Evolutionary conservation across 1,140 invertebrate species (phyloP).

Genomic region (Drosophila repleta): DNA sequence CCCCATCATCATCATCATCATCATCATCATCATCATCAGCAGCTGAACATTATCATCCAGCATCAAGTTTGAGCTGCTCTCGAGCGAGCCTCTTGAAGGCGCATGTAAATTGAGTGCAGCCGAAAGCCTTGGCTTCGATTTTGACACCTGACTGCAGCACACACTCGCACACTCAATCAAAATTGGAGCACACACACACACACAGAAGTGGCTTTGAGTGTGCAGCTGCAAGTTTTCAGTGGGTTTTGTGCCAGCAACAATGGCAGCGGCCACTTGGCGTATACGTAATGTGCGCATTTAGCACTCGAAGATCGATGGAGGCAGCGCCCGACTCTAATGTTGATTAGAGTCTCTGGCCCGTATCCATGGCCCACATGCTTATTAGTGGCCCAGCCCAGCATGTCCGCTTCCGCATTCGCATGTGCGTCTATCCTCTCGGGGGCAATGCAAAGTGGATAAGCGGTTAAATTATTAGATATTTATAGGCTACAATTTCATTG

Average conservation of each 20-base stretch:
- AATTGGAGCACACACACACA: constrained; percentile 5
- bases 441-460: constrained; percentile 17
- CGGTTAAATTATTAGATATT: constrained; percentile 49
- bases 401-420: background rate
- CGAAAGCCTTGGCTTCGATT: constrained; percentile 48
- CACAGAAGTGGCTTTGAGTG: constrained; percentile 4
- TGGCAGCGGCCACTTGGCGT: constrained; percentile 24
- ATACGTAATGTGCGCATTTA: constrained; percentile 41
- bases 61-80: constrained; percentile 16
- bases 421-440: constrained; percentile 4
- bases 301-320: constrained; percentile 18
- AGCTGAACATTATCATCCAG: constrained; percentile 28
- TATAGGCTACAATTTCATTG: constrained; percentile 47
- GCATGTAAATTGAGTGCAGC: constrained; percentile 42
- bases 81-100: constrained; percentile 33
- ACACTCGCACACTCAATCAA: constrained; percentile 7
- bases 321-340: background rate
- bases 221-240: constrained; percentile 30
- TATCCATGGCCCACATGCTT: background rate
- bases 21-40: constrained; percentile 8
- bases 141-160: constrained; percentile 41
- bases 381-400: background rate
- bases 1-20: constrained; percentile 14
- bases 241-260: constrained; percentile 17
- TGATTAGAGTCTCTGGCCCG: background rate